Conservation (phyloP, 2,113 vertebrate genomes). For the Carassius carassius region DNA sequence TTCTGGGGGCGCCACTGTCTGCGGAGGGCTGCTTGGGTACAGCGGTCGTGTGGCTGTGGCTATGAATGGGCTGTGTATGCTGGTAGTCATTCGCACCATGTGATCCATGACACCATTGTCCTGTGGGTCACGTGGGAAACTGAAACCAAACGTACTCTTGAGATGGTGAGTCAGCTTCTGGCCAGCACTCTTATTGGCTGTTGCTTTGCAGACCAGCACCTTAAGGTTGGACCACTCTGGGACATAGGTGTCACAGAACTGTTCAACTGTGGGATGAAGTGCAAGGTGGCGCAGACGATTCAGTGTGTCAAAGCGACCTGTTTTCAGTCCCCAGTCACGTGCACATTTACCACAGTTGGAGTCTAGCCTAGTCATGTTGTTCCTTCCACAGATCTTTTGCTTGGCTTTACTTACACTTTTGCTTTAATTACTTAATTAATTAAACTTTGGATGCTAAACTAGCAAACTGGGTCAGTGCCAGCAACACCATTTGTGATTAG, state of each 20-base stretch:
- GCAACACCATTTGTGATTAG: conserved; percentile 3
- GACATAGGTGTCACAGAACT: conserved; percentile 73
- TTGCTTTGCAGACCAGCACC: conserved; percentile 72
- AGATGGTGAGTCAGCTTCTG: conserved; percentile 71
- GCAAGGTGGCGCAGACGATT: conserved; percentile 73
- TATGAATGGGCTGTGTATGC: conserved; percentile 83
- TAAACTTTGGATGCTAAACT: neutral
- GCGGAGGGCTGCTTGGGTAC: conserved; percentile 80
- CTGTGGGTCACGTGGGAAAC: conserved; percentile 72
- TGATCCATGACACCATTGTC: conserved; percentile 86
- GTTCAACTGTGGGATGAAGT: conserved; percentile 73
- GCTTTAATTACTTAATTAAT: neutral
- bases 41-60: conserved; percentile 81
- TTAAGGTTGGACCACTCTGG: conserved; percentile 81
- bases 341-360: conserved; percentile 77
- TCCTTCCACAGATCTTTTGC: neutral
- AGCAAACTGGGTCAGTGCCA: neutral
- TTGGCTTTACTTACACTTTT: too few species aligned
- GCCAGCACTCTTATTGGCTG: conserved; percentile 63
- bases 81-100: conserved; percentile 86
- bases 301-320: conserved; percentile 76
- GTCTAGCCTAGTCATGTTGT: conserved; percentile 63
- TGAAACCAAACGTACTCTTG: conserved; percentile 73
- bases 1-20: too few species aligned
- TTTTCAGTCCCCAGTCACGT: conserved; percentile 83